Percentiles rank a stretch among this genome's conserved stretches.
These are phyloP conservation scores for Drosophila guanche DNA, from an alignment of 1,140 invertebrate genomes.

Conservation along the genomic window DNA sequence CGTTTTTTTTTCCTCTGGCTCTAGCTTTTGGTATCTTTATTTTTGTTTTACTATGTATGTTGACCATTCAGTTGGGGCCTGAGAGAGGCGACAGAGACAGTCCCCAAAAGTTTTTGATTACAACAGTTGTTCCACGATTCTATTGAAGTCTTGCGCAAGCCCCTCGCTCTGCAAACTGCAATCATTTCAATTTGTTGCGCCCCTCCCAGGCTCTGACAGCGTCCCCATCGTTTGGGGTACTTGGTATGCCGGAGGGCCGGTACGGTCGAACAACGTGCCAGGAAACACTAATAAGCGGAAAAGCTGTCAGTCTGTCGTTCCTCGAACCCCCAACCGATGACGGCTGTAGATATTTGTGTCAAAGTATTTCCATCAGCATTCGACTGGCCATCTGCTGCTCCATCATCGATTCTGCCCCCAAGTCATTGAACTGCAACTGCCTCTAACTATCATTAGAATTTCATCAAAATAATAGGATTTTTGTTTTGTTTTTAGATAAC, in stretches of 20 bases:
- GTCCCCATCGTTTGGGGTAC: conserved; percentile 11
- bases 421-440: conserved; percentile 71
- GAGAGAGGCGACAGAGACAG: conserved; percentile 13
- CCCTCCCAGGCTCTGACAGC: neutral
- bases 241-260: conserved; percentile 51
- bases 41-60: conserved; percentile 13
- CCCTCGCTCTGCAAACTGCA: conserved; percentile 43
- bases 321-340: conserved; percentile 33
- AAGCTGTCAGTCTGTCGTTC: conserved; percentile 40
- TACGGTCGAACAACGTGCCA: conserved; percentile 56
- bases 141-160: conserved; percentile 63
- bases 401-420: conserved; percentile 40
- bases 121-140: conserved; percentile 49
- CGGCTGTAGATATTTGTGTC: conserved; percentile 66
- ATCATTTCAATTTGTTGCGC: conserved; percentile 53
- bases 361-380: conserved; percentile 43
- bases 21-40: conserved; percentile 12
- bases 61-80: neutral
- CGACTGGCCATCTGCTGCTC: conserved; percentile 12
- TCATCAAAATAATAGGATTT: neutral
- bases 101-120: conserved; percentile 65
- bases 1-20: conserved; percentile 38
- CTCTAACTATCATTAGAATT: conserved; percentile 25
- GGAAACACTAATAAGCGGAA: conserved; percentile 80
- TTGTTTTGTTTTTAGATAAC: no score